Conservation (phyloP, 2,888 invertebrate genomes). For the Epirrhoe alternata region DNA sequence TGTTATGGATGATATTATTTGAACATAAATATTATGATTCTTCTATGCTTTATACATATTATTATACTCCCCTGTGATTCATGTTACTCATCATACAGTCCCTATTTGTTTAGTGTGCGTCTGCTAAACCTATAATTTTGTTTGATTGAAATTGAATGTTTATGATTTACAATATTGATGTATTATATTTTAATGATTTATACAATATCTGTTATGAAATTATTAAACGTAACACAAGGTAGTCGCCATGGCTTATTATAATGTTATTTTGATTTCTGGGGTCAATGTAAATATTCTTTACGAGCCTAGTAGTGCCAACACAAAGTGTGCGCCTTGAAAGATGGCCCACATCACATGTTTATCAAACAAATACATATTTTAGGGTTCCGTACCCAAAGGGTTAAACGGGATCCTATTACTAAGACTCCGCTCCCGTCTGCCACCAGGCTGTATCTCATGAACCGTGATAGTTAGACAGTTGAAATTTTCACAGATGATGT, state of each 20-base stretch:
- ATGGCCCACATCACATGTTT: slow-evolving; percentile 52
- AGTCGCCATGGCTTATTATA: slow-evolving; percentile 54
- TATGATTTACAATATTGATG: slow-evolving; percentile 34
- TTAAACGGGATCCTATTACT: too few species aligned
- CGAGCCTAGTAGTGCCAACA: slow-evolving; percentile 58
- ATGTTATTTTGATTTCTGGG: slow-evolving; percentile 63
- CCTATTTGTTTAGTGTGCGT: slow-evolving; percentile 47
- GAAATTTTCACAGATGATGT: too few species aligned
- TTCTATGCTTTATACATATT: slow-evolving; percentile 72
- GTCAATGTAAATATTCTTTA: slow-evolving; percentile 61
- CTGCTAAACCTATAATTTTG: slow-evolving; percentile 43
- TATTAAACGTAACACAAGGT: slow-evolving; percentile 46
- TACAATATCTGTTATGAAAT: slow-evolving; percentile 45
- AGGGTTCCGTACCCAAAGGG: too few species aligned
- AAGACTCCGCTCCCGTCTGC: too few species aligned
- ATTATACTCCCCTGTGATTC: slow-evolving; percentile 64
- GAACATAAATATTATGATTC: slow-evolving; percentile 46
- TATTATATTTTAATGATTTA: slow-evolving; percentile 36
- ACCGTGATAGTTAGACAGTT: too few species aligned
- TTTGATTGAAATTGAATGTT: slow-evolving; percentile 37
- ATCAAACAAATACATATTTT: not conserved
- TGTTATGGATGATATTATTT: slow-evolving; percentile 60
- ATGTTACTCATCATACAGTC: slow-evolving; percentile 61
- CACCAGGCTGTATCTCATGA: too few species aligned
- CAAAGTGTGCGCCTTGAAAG: slow-evolving; percentile 65